Percentiles rank a stretch among this genome's conserved stretches.
phyloP scores from a whole-genome alignment of 2,113 vertebrate species.

The Erinaceus europaeus region DNA sequence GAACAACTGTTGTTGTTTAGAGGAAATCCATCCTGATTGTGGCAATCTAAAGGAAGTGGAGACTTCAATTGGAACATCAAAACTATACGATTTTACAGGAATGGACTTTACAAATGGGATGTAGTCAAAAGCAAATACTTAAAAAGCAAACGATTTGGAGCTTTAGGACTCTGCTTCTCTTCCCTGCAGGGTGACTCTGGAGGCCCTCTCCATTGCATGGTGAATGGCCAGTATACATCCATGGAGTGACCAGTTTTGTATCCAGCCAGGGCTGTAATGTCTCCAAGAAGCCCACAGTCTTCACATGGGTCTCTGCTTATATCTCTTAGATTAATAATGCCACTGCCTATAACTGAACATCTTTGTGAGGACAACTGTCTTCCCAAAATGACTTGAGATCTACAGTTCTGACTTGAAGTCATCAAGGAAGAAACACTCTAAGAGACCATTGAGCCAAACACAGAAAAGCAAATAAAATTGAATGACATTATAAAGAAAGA shows the following conservation, averaged over 20 bases:
- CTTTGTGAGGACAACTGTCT: not conserved
- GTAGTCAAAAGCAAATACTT: not conserved
- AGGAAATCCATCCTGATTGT: not conserved
- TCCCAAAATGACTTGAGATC: not conserved
- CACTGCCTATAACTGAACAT: slow-evolving; percentile 65
- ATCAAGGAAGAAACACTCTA: not conserved
- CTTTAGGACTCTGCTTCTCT: not conserved
- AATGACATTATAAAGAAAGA: slow-evolving; percentile 1
- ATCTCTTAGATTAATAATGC: slow-evolving; percentile 88
- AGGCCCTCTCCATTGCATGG: slow-evolving; percentile 89
- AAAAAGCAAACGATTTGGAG: not conserved
- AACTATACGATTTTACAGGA: not conserved
- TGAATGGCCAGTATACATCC: slow-evolving; percentile 85
- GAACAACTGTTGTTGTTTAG: not conserved
- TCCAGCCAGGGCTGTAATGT: slow-evolving; percentile 87
- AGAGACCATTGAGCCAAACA: not conserved
- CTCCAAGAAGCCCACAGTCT: slow-evolving; percentile 89
- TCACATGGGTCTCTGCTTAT: slow-evolving; percentile 91
- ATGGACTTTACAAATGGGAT: not conserved
- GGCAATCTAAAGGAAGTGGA: not conserved
- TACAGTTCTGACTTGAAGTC: not conserved
- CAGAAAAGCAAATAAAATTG: slow-evolving; percentile 62
- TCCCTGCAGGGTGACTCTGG: slow-evolving; percentile 89
- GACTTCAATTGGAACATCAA: not conserved
- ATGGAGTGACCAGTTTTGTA: slow-evolving; percentile 93